These are phyloP conservation scores for Oreochromis spilurus DNA, from an alignment of 2,113 vertebrate genomes.

Conservation along the genomic window DNA sequence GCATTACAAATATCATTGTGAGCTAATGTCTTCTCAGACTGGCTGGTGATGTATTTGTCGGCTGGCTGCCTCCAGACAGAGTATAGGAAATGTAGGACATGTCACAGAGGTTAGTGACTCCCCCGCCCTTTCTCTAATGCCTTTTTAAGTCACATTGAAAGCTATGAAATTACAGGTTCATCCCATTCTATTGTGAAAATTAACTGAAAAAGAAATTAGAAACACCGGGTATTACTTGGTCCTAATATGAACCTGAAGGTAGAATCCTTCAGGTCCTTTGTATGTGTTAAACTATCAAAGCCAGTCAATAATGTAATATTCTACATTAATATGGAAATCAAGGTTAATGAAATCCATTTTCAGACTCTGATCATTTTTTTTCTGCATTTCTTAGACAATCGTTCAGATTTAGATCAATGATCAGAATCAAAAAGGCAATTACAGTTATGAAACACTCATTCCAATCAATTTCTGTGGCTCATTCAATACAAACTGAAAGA, in stretches of 20 bases:
- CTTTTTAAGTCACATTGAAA: constrained; percentile 27
- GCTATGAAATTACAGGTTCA: constrained; percentile 29
- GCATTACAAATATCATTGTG: constrained; percentile 32
- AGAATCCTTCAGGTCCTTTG: background rate
- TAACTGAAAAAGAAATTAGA: background rate
- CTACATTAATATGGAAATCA: constrained; percentile 23
- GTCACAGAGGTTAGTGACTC: background rate
- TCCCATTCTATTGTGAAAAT: constrained; percentile 1
- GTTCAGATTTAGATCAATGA: constrained; percentile 56
- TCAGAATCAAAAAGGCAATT: constrained; percentile 62
- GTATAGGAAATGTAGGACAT: constrained; percentile 40
- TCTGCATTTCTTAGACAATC: constrained; percentile 7
- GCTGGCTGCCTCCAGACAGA: constrained; percentile 29
- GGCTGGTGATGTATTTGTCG: constrained; percentile 43
- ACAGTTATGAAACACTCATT: constrained; percentile 45
- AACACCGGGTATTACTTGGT: background rate
- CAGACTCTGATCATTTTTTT: background rate
- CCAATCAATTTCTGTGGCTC: constrained; percentile 52
- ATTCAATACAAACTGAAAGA: constrained; percentile 52
- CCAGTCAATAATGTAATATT: constrained; percentile 4
- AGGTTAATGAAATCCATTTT: constrained; percentile 21
- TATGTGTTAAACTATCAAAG: background rate
- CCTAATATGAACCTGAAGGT: background rate
- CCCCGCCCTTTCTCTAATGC: constrained; percentile 8
- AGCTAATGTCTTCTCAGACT: constrained; percentile 45